Conservation (phyloP, 92 coral and sea anemone genomes). For the Zoanthus sociatus region DNA sequence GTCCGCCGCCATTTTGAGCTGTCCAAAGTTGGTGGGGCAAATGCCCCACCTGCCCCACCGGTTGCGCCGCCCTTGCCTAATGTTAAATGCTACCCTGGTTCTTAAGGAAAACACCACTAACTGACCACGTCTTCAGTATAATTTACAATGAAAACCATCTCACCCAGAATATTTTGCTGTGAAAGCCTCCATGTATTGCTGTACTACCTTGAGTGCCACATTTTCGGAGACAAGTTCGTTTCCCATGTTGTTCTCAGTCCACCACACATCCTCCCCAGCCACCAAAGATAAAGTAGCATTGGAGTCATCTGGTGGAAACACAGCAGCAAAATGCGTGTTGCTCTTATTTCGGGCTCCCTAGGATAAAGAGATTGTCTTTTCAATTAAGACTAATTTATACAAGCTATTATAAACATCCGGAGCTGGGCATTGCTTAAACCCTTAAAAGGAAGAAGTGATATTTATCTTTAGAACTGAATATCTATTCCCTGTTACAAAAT, state of each 20-base stretch:
- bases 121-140: too few species aligned
- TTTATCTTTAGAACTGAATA: too few species aligned
- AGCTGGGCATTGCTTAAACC: too few species aligned
- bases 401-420: too few species aligned
- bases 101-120: too few species aligned
- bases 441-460: too few species aligned
- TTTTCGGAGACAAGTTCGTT: slow-evolving; percentile 71
- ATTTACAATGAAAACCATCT: background rate
- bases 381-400: background rate
- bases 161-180: slow-evolving; percentile 66
- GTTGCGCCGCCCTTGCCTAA: too few species aligned
- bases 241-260: slow-evolving; percentile 84
- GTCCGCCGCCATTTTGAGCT: too few species aligned
- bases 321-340: slow-evolving; percentile 91
- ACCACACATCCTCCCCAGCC: slow-evolving; percentile 77
- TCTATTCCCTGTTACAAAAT: too few species aligned
- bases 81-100: too few species aligned
- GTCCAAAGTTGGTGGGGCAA: too few species aligned
- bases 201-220: slow-evolving; percentile 68
- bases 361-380: background rate
- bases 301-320: slow-evolving; percentile 83
- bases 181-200: slow-evolving; percentile 66
- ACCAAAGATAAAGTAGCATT: slow-evolving; percentile 74
- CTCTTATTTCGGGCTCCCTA: slow-evolving; percentile 91
- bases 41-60: too few species aligned